phyloP scores from a whole-genome alignment of 2,797 vertebrate species.

The Anguilla marmorata region DNA sequence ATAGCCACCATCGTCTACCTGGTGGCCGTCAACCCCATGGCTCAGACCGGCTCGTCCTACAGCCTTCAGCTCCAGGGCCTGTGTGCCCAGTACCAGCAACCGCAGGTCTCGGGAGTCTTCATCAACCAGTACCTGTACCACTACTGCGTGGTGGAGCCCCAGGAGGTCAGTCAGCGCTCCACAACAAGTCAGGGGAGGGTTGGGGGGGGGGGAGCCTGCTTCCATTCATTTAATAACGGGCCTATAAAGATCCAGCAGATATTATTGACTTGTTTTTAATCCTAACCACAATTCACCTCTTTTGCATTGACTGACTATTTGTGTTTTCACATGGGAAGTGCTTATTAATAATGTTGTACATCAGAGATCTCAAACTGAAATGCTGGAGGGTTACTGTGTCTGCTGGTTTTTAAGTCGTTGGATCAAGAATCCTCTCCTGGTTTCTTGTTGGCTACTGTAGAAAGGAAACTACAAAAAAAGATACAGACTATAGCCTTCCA shows the following conservation, averaged over 20 bases:
- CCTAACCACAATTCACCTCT: background rate
- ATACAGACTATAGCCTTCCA: too few species aligned
- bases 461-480: background rate
- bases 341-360: background rate
- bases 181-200: background rate
- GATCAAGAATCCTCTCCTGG: too few species aligned
- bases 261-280: background rate
- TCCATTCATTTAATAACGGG: background rate
- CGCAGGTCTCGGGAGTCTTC: slow-evolving; percentile 56
- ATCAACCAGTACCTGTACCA: slow-evolving; percentile 89
- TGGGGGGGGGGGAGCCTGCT: background rate
- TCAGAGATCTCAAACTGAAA: background rate
- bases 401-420: too few species aligned
- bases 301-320: background rate
- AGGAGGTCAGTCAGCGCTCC: slow-evolving; percentile 77
- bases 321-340: background rate
- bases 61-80: slow-evolving; percentile 73
- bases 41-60: slow-evolving; percentile 76
- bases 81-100: slow-evolving; percentile 76
- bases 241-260: background rate
- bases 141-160: slow-evolving; percentile 90
- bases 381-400: background rate
- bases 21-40: slow-evolving; percentile 83
- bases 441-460: too few species aligned
- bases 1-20: slow-evolving; percentile 87